phyloP scores from a whole-genome alignment of 2,888 invertebrate genomes.

The Ametastegia equiseti region DNA sequence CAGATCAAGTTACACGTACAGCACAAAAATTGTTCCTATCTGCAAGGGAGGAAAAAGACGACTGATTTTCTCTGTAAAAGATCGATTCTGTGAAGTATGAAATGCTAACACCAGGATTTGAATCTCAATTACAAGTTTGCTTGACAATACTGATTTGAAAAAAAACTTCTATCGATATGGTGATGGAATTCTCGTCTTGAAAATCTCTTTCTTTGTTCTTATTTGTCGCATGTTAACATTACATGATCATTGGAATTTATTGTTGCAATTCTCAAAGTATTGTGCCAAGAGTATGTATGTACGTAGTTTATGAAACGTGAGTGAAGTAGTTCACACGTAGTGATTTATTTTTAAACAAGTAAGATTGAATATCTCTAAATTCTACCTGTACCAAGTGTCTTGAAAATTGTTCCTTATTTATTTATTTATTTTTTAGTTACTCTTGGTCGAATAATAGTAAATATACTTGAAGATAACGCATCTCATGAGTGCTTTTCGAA shows the following conservation, averaged over 20 bases:
- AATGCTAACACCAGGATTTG: not conserved
- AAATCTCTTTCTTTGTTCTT: not conserved
- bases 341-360: not conserved
- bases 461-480: not conserved
- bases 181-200: not conserved
- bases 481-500: not conserved
- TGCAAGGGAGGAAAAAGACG: conserved; percentile 84
- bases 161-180: not conserved
- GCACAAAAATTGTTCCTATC: conserved; percentile 87
- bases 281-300: not conserved
- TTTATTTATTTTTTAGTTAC: not conserved
- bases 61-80: conserved; percentile 51
- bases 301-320: not conserved
- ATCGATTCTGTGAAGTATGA: not conserved
- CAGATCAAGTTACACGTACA: conserved; percentile 80
- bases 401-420: not conserved
- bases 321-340: not conserved
- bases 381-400: not conserved
- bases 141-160: not conserved
- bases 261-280: not conserved
- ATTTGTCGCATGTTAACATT: not conserved
- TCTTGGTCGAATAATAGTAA: not conserved
- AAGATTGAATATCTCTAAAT: not conserved
- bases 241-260: not conserved
- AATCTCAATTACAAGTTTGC: not conserved